These are phyloP conservation scores for Melopsittacus undulatus DNA, from an alignment of 2,797 vertebrate species.

Conservation along the genomic window DNA sequence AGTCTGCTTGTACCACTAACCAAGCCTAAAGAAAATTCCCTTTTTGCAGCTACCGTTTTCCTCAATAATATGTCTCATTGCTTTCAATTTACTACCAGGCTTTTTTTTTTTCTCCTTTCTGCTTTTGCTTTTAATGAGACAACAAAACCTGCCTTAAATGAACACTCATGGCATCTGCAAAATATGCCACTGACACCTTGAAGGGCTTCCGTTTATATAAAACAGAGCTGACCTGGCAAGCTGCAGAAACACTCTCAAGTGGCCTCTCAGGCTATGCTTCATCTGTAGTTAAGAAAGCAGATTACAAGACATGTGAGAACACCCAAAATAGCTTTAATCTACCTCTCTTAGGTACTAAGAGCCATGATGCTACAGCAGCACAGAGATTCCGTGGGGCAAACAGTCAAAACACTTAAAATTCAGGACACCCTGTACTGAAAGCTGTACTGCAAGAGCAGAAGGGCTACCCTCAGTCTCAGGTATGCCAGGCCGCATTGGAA, in stretches of 20 bases:
- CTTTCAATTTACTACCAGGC: neutral
- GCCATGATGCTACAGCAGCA: neutral
- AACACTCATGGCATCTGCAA: neutral
- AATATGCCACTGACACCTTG: neutral
- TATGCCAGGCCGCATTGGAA: fast-evolving
- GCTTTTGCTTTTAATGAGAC: neutral
- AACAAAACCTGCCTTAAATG: neutral
- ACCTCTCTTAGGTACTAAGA: neutral
- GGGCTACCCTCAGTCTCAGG: neutral
- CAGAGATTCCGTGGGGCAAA: neutral
- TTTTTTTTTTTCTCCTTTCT: neutral
- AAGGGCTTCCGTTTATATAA: slow-evolving; percentile 33
- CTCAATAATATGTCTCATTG: neutral
- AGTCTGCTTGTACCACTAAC: fast-evolving
- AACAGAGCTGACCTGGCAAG: slow-evolving; percentile 31
- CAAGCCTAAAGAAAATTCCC: neutral
- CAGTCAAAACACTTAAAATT: neutral
- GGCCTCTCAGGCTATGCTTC: slow-evolving; percentile 34
- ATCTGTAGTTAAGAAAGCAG: neutral
- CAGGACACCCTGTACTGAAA: neutral
- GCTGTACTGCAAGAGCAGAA: neutral
- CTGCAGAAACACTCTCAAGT: slow-evolving; percentile 28
- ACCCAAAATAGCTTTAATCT: slow-evolving; percentile 63
- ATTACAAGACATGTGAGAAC: slow-evolving; percentile 25
- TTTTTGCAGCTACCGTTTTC: neutral